phyloP scores from a whole-genome alignment of 1,140 invertebrate genomes.

The Meloidogyne hapla region DNA sequence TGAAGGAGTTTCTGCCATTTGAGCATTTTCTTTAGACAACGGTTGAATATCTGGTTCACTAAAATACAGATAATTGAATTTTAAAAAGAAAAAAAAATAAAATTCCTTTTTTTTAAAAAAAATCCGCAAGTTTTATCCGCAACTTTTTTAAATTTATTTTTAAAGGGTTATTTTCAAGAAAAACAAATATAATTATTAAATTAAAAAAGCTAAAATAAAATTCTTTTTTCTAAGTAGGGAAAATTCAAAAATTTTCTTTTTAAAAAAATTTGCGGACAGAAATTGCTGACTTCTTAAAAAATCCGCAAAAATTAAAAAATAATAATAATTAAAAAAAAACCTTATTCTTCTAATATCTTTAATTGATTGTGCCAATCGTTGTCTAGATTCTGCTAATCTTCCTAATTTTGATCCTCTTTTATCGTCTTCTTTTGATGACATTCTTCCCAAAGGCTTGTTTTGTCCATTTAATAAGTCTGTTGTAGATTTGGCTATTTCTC shows the following conservation, averaged over 20 bases:
- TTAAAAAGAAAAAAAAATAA: background rate
- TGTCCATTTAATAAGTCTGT: constrained; percentile 27
- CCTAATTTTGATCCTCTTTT: constrained; percentile 27
- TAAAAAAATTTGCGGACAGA: constrained; percentile 30
- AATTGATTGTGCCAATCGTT: constrained; percentile 38
- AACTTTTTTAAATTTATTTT: too few relatives aligned
- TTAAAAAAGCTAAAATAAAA: too few relatives aligned
- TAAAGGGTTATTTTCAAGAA: too few relatives aligned
- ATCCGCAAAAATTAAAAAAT: background rate
- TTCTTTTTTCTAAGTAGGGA: too few relatives aligned
- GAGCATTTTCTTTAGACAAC: background rate
- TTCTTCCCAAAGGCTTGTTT: background rate
- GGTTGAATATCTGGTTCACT: constrained; percentile 1
- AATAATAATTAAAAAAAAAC: constrained; percentile 3
- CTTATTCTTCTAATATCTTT: constrained; percentile 37
- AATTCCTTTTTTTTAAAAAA: background rate
- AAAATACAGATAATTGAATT: too few relatives aligned
- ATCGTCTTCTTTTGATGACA: constrained; percentile 27
- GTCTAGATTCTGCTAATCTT: constrained; percentile 28
- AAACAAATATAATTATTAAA: too few relatives aligned
- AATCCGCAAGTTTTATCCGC: background rate
- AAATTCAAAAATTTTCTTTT: too few relatives aligned
- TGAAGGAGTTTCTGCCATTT: background rate
- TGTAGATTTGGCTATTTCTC: constrained; percentile 47
- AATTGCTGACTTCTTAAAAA: constrained; percentile 32